Base-by-base conservation (phyloP, 2,888 invertebrate species). In the Lottia gigantea region DNA sequence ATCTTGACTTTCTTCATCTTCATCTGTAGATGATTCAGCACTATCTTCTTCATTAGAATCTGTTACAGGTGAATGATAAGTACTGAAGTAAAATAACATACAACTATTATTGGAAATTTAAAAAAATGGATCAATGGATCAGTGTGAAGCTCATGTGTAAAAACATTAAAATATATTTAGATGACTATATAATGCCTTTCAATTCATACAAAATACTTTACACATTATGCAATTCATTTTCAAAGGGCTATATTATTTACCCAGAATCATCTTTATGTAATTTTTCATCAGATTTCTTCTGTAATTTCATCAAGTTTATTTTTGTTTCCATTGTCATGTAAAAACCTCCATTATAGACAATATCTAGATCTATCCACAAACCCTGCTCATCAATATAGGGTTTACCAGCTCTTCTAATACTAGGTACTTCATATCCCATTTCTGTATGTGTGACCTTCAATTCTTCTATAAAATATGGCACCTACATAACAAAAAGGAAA, bases 401-500 rank as follows among this genome's bases (percentile, higher is more conserved):
- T 67, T 80, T 79, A 61, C 83, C 82, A n/a, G 85, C 82, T 64
- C 85, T 79, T 0, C 86, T 77, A 64, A 89, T 85, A 67, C 85
- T 80, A 26, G 89, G 89, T 66, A 88, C 79, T 68, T 85, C 85
- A 25, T 78, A 76, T 55, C 94, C 93, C 79, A 95, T 90, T 63
- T 93, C 92, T 79, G 96, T 89, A 84, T 94, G 93, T 46, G 93
- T 92, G 77, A 96, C 92, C 66, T 92, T 89, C 68, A 97, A 90
- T 78, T 94, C 94, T 76, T 95, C 94, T 91, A 97, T 94, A 89
- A 96, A 95, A 81, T 94, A 93, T 0, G 97, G 96, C 75, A 95
- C 89, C 88, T 88, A 76, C 11, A 79, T 73, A 70, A 55, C 40
- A 31, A 61, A 63, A 68, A 40, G 6, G 6, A 31, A 31, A 31